Evolutionary conservation across 2,797 vertebrate genomes (phyloP), one percentile per base, ranked within the genome.

Genomic region (Periophthalmus magnuspinnatus): DNA sequence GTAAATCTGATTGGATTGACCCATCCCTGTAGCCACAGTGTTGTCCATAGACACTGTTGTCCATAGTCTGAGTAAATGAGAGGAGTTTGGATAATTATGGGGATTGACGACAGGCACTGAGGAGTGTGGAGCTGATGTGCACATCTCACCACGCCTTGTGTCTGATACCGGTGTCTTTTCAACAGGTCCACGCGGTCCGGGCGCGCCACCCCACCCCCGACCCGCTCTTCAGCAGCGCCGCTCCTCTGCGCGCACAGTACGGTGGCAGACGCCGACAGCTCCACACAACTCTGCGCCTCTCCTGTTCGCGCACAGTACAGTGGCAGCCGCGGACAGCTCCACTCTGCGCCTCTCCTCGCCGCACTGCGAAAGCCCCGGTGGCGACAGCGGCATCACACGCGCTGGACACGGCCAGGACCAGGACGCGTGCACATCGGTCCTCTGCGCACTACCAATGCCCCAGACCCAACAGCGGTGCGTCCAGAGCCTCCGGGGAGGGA

Each of bases 401-500:
- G 11, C 75, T 64, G 84, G 76, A 76, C 75, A 45, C 38, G 54
- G 59, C 55, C 36, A 36, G 32, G 24, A 47, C 58, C 54, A 21
- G 74, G 56, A 54, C 84, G 45, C 77, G 78, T 59, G 77, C 84
- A 47, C 41, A 5, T 72, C 68, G 59, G 67, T 61, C 71, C 36
- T 72, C 54, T 48, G 69, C 73, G 55, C 66, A 69, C 78, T 65
- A 74, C 86, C 80, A 77, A 93, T 90, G 91, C 75, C 41, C 69
- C 79, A 86, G 78, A 80, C 68, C 88, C 85, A 78, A 72, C 67
- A 38, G 83, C 80, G 69, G 79, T 74, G 80, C 68, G 81, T 86
- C 87, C 81, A 66, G 86, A 84, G 75, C 83, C 81, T 81, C 13
- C 41, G 83, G 85, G 89, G 83, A 88, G 79, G 84, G 79, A 80